Base-by-base conservation (phyloP, 2,888 invertebrate genomes). In the Allacma fusca region DNA sequence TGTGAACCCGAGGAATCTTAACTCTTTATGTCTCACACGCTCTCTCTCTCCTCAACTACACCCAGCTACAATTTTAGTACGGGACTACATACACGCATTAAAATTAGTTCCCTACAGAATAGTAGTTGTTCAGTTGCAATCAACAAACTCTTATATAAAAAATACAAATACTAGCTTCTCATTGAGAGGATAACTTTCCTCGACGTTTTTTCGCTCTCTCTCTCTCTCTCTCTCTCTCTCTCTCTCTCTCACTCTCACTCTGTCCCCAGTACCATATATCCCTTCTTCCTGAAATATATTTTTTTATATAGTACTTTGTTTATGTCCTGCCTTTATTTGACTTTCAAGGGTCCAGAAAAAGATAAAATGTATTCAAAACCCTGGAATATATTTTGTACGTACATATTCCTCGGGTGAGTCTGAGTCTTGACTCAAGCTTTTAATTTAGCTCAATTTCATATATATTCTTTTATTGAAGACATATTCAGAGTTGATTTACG, bases 371-470 rank as follows among this genome's bases (percentile, higher is more conserved):
- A n/a, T n/a, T n/a, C n/a, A n/a, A n/a, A n/a, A n/a, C n/a, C n/a
- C n/a, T n/a, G n/a, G 34, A 34, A 34, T 57, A 57, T 57, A 16
- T 57, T n/a, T n/a, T n/a, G n/a, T n/a, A n/a, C n/a, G n/a, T n/a
- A n/a, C n/a, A n/a, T n/a, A n/a, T n/a, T n/a, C n/a, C n/a, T n/a
- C n/a, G n/a, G n/a, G 50, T 50, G 4, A 50, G 50, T 19, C 50
- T 13, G 40, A 40, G n/a, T 13, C 40, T 50, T 19, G 19, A 19
- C 74, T 74, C 74, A 65, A 74, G 64, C 74, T 65, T 74, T 74
- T 74, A 74, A 74, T 74, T 74, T 74, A 74, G 44, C n/a, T 67
- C 74, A 74, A 74, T 74, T 74, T 74, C 74, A 65, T 28, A 67
- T 44, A 67, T 67, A 26, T 64, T 65, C 29, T 73, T 73, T 74